Base-by-base conservation (phyloP, 2,113 vertebrate genomes). In the Ochotona curzoniae region DNA sequence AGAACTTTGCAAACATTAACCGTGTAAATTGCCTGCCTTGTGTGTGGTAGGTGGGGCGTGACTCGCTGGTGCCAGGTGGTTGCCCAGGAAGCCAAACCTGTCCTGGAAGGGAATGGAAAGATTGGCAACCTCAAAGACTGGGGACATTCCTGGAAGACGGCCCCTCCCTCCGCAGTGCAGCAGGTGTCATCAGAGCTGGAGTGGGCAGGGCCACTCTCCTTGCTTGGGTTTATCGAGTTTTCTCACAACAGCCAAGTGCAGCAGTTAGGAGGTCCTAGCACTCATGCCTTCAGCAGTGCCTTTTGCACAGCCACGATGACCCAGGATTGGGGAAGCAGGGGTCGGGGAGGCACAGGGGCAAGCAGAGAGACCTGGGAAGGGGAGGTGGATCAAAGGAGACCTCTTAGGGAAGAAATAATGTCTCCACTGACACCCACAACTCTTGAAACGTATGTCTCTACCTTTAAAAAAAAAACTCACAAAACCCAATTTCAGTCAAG, bases 71-170 rank as follows among this genome's bases (percentile, higher is more conserved):
- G 69, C n/a, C 67, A 78, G 80, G n/a, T 51, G 90, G 51, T 76
- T 73, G 47, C 74, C 32, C 3, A 63, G 1, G 32, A 90, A 78
- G 93, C 83, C 94, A 90, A 90, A 70, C 89, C 93, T 95, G 92
- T 85, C 89, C 87, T 75, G 69, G 82, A 89, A 94, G 51, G 49
- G 82, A 81, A 47, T 71, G 79, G 93, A 73, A 94, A 75, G 21
- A 87, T 60, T 90, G 91, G 83, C 7, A 0, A 86, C 21, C 14
- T 57, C 54, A 57, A 47, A 69, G 89, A 74, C 2, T 7, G 28
- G 82, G 26, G 93, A 38, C 60, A 61, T 96, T 96, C 91, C 94
- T 89, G 91, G 93, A 97, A 96, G 91, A 75, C 1, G 1, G 67
- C 12, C 21, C 89, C 69, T n/a, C 51, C 35, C 32, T 2, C 0